Base-by-base conservation (phyloP, 1,140 invertebrate genomes). In the Fopius arisanus region DNA sequence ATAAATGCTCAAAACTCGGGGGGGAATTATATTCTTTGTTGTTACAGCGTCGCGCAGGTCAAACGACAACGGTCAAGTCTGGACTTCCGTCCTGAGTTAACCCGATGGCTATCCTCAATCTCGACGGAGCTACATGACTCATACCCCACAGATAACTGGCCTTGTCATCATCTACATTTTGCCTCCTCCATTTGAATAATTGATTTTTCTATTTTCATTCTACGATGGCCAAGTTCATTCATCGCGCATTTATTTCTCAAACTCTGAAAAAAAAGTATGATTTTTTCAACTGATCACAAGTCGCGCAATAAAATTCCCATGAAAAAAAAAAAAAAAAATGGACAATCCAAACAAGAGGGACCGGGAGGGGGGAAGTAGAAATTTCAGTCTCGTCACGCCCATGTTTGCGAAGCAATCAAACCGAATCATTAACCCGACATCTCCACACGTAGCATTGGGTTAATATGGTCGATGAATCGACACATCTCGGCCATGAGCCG, bases 341-440 rank as follows among this genome's bases (percentile, higher is more conserved):
- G 26, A 26, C 54, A n/a, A 59, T 59, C 23, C 54, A 59, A 59
- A 59, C 54, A 59, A 59, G 3, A 59, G 21, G 62, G 65, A 73
- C 33, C 74, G 65, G 4, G 54, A 73, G 63, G 77, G 70, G 67
- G 78, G 26, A 16, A 7, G 1, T 16, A 65, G 62, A 65, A 65
- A 19, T 65, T 65, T 31, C 62, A 3, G 29, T 33, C 78, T 74
- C 74, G 86, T 71, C 86, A 84, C 84, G 81, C 87, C 87, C 77
- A 87, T 87, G 76, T 88, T 87, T 88, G 83, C 79, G 80, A 77
- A 87, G 82, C 87, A 88, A 88, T 88, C 86, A 88, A 88, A 83
- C 82, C 78, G 79, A 87, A 87, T 88, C 84, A 88, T 87, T 87
- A 87, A 83, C 84, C 81, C 74, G 79, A 59, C 54, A 59, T n/a